Conservation (phyloP, 1,140 invertebrate genomes). For the Mya arenaria region DNA sequence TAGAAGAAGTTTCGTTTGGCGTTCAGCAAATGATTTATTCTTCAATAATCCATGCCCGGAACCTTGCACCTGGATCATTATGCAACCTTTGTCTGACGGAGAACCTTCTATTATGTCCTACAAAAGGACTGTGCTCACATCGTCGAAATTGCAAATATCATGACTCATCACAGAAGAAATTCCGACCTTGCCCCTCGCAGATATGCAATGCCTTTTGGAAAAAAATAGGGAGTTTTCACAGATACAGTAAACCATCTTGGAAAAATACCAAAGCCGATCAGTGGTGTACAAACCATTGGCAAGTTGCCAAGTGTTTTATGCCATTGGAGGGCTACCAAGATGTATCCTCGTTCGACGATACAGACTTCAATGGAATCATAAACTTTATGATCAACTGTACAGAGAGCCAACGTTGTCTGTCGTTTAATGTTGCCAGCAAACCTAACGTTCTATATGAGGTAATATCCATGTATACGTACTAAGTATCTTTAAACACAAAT, state of each 20-base stretch:
- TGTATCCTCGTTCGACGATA: neutral
- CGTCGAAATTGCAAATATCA: neutral
- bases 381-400: neutral
- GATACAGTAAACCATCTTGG: neutral
- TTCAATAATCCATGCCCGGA: too few relatives aligned
- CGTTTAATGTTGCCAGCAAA: neutral
- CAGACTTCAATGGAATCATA: slow-evolving; percentile 23
- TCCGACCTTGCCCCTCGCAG: neutral
- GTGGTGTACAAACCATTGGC: neutral
- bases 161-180: neutral
- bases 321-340: neutral
- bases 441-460: too few relatives aligned
- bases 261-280: neutral
- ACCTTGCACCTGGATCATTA: too few relatives aligned
- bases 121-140: neutral
- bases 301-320: slow-evolving; percentile 8
- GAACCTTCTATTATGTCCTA: neutral
- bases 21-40: too few relatives aligned
- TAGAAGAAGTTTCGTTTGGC: too few relatives aligned
- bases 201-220: neutral
- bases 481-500: too few relatives aligned
- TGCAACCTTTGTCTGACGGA: neutral
- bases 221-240: neutral
- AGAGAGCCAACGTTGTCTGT: neutral
- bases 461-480: too few relatives aligned